Evolutionary conservation across 2,797 vertebrate species (phyloP), one percentile per base, ranked within the genome.

Genomic region (Linurgus olivaceus): DNA sequence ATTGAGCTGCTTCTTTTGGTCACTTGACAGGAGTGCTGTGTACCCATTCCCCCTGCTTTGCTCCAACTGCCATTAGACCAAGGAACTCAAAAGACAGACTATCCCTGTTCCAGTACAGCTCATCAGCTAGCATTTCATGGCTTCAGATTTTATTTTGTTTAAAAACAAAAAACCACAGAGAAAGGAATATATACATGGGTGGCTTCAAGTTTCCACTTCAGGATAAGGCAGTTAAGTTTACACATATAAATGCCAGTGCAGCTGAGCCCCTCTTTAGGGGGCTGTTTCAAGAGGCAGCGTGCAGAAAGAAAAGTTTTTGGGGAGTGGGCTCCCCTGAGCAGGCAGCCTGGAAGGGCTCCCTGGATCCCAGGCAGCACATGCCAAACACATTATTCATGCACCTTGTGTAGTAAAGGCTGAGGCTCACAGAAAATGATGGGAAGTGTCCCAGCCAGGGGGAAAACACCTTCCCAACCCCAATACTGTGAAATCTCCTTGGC

Each of bases 121-220:
- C 11, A 2, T 45, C 45, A 81, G 70, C 26, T 75, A 86, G 38
- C 26, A 55, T 55, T 81, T 93, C 73, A 73, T 47, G n/a, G 55
- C 62, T 88, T 75, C 66, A 52, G 26, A 40, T 58, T 73, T 70
- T 16, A 3, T 42, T 29, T 52, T 48, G 40, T 5, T 25, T 6
- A 2, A 24, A 51, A 74, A 7, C 0, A 29, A 59, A 50, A 73
- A 40, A 16, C 1, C 7, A 4, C 38, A 63, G 57, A 73, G 40
- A 79, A 89, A 47, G 50, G 47, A 87, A 80, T 50, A 85, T 65
- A 57, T 66, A 95, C 75, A 93, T 2, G 13, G 17, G 58, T 83
- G 58, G 68, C 31, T 96, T 96, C 86, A 94, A 91, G 93, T 95
- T 95, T 93, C 33, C 42, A 13, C 94, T 91, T 93, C 75, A 93